Evolutionary conservation across 1,140 invertebrate species (phyloP), one percentile per base, ranked within the genome.

Genomic region (Anthonomus grandis): DNA sequence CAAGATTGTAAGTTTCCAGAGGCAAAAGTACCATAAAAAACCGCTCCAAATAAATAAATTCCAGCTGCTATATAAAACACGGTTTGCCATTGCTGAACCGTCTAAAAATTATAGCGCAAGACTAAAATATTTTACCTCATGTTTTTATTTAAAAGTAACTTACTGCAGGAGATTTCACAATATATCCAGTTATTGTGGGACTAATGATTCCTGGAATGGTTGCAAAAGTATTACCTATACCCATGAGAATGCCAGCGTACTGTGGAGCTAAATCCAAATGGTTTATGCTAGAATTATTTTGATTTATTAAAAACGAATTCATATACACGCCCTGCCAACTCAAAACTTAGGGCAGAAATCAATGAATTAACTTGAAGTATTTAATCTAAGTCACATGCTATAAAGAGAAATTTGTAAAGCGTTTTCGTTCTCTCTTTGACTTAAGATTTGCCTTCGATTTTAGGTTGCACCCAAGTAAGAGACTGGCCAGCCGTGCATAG

Each of bases 201-300:
- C 87, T 91, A 5, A 94, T 74, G 60, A 95, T 92, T 18, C 93
- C 93, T 25, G 93, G 91, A 55, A 96, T 72, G 0, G 92, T 95
- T 0, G 90, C 91, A 63, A 95, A 79, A 1, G 91, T 94, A 73
- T 95, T 95, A 4, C 89, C 88, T 17, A 95, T 79, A 1, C 91
- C 92, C 89, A 93, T 92, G 18, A 94, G 69, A 3, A 90, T 83
- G 65, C 86, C 86, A 1, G 87, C 87, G 72, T 87, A 85, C 65
- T 86, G 86, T 13, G 90, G 90, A 8, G 91, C 91, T 60, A 95
- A 86, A 70, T 95, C 91, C 67, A 94, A 72, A 70, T 92, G 89
- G 74, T 94, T 93, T 4, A 93, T 89, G 70, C 88, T 90, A 69
- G 68, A 79, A 66, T n/a, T n/a, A n/a, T n/a, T n/a, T n/a, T n/a